Evolutionary conservation across 2,797 vertebrate species (phyloP).

Genomic region (Thamnophis elegans): DNA sequence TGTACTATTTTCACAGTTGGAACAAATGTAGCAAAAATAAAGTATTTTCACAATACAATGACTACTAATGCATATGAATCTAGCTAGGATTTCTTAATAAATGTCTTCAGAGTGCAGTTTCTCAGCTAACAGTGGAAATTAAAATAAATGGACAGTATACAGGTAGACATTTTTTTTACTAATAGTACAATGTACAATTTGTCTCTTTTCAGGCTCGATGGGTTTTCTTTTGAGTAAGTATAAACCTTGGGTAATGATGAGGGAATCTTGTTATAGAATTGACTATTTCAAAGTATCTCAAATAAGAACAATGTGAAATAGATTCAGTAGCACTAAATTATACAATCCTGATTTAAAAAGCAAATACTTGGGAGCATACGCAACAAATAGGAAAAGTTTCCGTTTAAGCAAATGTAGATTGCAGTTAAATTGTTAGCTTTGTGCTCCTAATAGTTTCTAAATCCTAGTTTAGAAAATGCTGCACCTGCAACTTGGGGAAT

Average conservation of each 20-base stretch:
- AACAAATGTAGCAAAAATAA: not conserved
- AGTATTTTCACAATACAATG: not conserved
- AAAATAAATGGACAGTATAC: not conserved
- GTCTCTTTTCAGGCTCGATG: conserved; percentile 87
- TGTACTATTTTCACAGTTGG: not conserved
- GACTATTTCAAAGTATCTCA: not conserved
- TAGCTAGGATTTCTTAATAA: not conserved
- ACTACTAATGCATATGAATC: not conserved
- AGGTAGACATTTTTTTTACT: not conserved
- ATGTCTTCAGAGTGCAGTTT: not conserved
- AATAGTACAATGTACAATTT: conserved; percentile 45
- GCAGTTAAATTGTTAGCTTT: not conserved
- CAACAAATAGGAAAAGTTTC: not conserved
- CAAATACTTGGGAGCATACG: not conserved
- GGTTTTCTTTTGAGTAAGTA: conserved; percentile 96
- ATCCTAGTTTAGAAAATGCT: not conserved
- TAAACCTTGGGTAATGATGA: conserved; percentile 40
- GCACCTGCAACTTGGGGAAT: not conserved
- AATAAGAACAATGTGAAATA: not conserved
- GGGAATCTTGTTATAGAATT: conserved; percentile 2
- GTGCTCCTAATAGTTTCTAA: not conserved
- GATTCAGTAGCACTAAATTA: not conserved
- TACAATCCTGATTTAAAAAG: not conserved
- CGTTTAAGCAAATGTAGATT: not conserved
- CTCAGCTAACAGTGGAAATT: not conserved